These are phyloP conservation scores for Trichechus manatus DNA, from an alignment of 2,113 vertebrate genomes.

Conservation along the genomic window DNA sequence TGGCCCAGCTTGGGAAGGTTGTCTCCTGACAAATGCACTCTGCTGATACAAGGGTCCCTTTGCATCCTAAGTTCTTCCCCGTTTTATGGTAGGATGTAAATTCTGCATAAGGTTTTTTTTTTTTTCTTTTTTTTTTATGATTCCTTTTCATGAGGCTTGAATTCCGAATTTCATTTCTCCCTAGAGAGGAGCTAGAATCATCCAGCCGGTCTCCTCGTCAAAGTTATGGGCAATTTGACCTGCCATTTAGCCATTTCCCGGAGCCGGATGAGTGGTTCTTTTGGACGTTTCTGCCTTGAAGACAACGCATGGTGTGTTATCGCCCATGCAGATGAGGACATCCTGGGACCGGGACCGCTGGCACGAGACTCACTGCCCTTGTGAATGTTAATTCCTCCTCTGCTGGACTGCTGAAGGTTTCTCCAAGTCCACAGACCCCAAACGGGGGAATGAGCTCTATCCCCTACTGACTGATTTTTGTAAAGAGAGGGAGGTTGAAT, in stretches of 20 bases:
- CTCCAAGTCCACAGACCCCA: background rate
- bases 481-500: background rate
- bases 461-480: background rate
- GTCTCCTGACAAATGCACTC: conserved; percentile 45
- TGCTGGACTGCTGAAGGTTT: background rate
- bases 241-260: conserved; percentile 74
- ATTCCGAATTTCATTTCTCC: conserved; percentile 77
- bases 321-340: conserved; percentile 65
- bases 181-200: conserved; percentile 67
- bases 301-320: conserved; percentile 61
- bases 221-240: conserved; percentile 82
- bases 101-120: conserved; percentile 38
- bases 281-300: conserved; percentile 66
- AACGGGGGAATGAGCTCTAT: background rate
- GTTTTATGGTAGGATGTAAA: conserved; percentile 75
- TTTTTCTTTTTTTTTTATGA: conserved; percentile 8
- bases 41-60: conserved; percentile 55
- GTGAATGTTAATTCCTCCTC: conserved; percentile 67
- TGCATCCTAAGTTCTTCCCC: background rate
- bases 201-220: conserved; percentile 72
- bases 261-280: conserved; percentile 70
- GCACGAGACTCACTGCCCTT: conserved; percentile 51
- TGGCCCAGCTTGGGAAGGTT: conserved; percentile 45
- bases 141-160: conserved; percentile 67
- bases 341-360: background rate